Base-by-base conservation (phyloP, 1,140 invertebrate species). In the Mamestra configurata region DNA sequence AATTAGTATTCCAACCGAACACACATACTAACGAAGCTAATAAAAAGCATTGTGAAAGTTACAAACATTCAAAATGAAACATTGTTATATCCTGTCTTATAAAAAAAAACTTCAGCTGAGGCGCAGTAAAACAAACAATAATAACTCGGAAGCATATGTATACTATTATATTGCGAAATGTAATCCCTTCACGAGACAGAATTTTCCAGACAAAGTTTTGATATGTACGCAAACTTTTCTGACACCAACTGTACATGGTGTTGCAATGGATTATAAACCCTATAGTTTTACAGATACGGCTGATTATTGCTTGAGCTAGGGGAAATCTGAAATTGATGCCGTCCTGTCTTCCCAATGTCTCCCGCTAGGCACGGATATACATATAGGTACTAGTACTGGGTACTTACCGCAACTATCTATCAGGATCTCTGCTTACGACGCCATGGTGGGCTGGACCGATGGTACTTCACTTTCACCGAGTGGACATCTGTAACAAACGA, bases 401-500 rank as follows among this genome's bases (percentile, higher is more conserved):
- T 68, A 77, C 59, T 77, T 55, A 77, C 61, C 75, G 75, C 61
- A 68, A 68, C 68, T 18, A 72, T 49, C 35, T 53, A 70, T 20
- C 71, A 53, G 75, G 15, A 43, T 57, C 11, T 77, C 64, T 82
- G 72, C 80, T 82, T 89, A 90, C 84, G 88, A 90, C 79, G 86
- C 80, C 89, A 90, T 92, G 59, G 64, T 84, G 57, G 71, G 53
- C 37, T 71, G 55, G 79, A 75, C 78, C 57, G 70, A 64, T 57
- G 49, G 76, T 80, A 71, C 79, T 66, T 80, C 84, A 86, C 81
- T 83, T 86, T 86, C 87, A 88, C 84, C 87, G 84, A 73, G 79
- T 83, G 78, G 80, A 84, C 89, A 92, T 91, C 90, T 92, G 89
- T 43, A 71, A 86, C 85, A 83, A 86, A 83, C 24, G 51, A 78